Evolutionary conservation across 2,797 vertebrate species (phyloP), one percentile per base, ranked within the genome.

Genomic region (Poecilia gillii): DNA sequence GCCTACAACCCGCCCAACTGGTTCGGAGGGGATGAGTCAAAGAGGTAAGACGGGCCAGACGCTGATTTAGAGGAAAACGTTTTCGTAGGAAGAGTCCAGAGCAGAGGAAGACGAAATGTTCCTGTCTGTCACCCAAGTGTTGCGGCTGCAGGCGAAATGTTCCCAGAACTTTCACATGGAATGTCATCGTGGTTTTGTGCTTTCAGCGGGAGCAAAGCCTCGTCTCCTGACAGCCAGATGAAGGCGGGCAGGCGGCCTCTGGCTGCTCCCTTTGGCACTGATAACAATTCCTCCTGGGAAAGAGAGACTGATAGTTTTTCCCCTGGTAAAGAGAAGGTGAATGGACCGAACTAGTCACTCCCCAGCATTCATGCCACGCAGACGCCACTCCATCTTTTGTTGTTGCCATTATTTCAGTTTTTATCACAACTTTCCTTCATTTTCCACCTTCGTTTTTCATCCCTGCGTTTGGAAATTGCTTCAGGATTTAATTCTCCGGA

Each of bases 211-310:
- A 92, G 81, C 90, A 93, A 96, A 85, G 86, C 85, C 72, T 89
- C 91, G 1, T 93, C 91, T 87, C 94, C 95, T 16, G 85, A 93
- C 88, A 85, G 86, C 89, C 53, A 83, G 82, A 76, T 72, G 84
- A 92, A 89, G 90, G 86, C 73, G 68, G 84, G 78, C 80, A 53
- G 79, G 77, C 94, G 90, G 91, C 85, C 81, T 73, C 91, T 96
- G 81, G 78, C 92, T 72, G 93, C 95, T 16, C 96, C 96, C 49
- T 96, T 96, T 88, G 96, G 95, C 87, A 96, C 96, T 82, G 96
- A 96, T 93, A 94, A 91, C 85, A 81, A 84, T 91, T 80, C 93
- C 7, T 20, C 91, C 86, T 96, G 94, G 95, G 94, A 96, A 47
- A 92, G 71, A 79, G 94, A 95, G 76, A 55, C 90, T 77, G 92